Evolutionary conservation across 2,797 vertebrate species (phyloP), one percentile per base, ranked within the genome.

Genomic region (Ceyx erithaca): DNA sequence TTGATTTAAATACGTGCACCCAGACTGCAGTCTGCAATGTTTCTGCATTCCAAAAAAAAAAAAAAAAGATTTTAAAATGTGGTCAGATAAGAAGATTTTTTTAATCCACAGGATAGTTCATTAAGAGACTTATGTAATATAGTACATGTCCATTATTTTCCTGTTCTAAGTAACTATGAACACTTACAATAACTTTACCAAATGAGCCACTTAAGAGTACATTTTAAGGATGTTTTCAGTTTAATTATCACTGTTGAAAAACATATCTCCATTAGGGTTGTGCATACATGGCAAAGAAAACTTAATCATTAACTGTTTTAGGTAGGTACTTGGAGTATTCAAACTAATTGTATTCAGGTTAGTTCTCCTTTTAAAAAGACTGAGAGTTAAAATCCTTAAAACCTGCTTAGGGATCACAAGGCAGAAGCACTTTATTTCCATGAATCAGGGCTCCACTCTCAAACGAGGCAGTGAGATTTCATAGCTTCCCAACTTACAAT

Each of bases 161-260:
- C 20, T 71, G 69, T 75, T 43, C 58, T 64, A 35, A 70, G 57
- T 57, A 63, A 71, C 26, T 75, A 7, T 7, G 23, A 45, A 61
- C 78, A 55, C 30, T 84, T 66, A 71, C 28, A 81, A 48, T 63
- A 93, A 83, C 45, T 78, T 80, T 4, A 81, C 40, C 13, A 68
- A 90, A 89, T 40, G 22, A 92, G n/a, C 25, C 87, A 72, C 52
- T 84, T 86, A 18, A 48, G 26, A 55, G 35, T 66, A 31, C 1
- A 6, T 85, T 94, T 91, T 84, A 78, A 67, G 67, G 77, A 59
- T 76, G 31, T 91, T 94, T 91, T 76, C 77, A 55, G 48, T 94
- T 89, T 94, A 94, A 91, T 94, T 71, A 78, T 70, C 72, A 70
- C 78, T 78, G 54, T 57, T 71, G 70, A 85, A 90, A 93, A 84